Evolutionary conservation across 1,140 invertebrate genomes (phyloP).

Genomic region (Sipha flava): DNA sequence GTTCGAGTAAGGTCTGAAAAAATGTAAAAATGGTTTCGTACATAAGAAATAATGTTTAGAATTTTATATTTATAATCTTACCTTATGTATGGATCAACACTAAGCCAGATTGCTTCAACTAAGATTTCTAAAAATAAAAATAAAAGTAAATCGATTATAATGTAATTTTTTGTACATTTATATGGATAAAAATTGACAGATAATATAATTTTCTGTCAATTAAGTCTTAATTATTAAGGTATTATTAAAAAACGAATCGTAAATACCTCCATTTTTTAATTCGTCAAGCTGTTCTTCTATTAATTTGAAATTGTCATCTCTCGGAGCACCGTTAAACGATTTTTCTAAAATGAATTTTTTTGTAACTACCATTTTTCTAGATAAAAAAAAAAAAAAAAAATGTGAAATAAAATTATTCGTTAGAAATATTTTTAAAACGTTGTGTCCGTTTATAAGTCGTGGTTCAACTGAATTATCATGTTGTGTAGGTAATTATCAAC

Average conservation of each 20-base stretch:
- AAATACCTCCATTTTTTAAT: slow-evolving; percentile 54
- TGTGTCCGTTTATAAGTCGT: background rate
- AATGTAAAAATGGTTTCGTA: background rate
- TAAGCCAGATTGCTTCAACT: slow-evolving; percentile 56
- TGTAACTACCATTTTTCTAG: slow-evolving; percentile 46
- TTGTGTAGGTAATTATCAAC: background rate
- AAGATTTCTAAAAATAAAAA: slow-evolving; percentile 52
- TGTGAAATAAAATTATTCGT: background rate
- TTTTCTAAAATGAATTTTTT: slow-evolving; percentile 54
- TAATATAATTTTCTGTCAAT: too few relatives aligned
- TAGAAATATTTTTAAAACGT: background rate
- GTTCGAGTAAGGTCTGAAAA: slow-evolving; percentile 38
- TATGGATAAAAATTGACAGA: too few relatives aligned
- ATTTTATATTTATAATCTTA: slow-evolving; percentile 36
- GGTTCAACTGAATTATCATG: background rate
- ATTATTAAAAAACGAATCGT: too few relatives aligned
- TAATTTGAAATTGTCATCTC: slow-evolving; percentile 53
- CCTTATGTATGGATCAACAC: slow-evolving; percentile 65
- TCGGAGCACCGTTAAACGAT: slow-evolving; percentile 56
- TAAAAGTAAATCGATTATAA: background rate
- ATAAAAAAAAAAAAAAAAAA: background rate
- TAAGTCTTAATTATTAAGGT: too few relatives aligned
- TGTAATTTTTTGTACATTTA: too few relatives aligned
- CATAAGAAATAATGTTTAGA: too few relatives aligned
- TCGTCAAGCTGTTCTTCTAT: slow-evolving; percentile 55